Percentiles rank a stretch among this genome's conserved stretches.
Evolutionary conservation across 2,797 vertebrate species (phyloP).

Genomic region (Sebastes oblongus): DNA sequence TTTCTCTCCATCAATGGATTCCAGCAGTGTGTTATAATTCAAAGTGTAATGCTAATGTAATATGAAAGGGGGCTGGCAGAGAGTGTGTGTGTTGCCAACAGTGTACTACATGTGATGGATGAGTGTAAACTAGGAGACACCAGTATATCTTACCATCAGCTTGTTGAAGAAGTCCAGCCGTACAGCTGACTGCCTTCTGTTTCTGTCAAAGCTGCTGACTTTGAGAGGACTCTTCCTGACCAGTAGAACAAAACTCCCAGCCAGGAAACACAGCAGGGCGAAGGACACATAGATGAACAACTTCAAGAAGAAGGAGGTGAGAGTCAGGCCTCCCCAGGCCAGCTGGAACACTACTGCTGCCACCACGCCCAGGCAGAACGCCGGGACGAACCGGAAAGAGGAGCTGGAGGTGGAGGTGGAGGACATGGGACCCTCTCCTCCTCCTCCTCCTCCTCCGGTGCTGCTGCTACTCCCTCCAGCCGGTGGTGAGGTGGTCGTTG

Average conservation of each 20-base stretch:
- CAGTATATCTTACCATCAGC: constrained; percentile 76
- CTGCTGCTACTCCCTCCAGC: constrained; percentile 54
- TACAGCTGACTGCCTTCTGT: constrained; percentile 59
- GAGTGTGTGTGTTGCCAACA: not conserved
- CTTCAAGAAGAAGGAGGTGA: constrained; percentile 84
- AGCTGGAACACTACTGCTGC: constrained; percentile 80
- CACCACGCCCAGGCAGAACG: constrained; percentile 77
- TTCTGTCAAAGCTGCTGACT: constrained; percentile 75
- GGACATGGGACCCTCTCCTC: constrained; percentile 68
- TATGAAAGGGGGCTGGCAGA: not conserved
- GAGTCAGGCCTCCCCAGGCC: constrained; percentile 78
- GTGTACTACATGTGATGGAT: not conserved
- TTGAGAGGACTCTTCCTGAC: constrained; percentile 80
- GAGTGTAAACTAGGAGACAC: not conserved
- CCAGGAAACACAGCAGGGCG: constrained; percentile 81
- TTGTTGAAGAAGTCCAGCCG: constrained; percentile 76
- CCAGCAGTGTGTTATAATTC: not conserved
- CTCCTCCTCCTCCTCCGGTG: constrained; percentile 42
- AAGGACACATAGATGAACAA: constrained; percentile 84
- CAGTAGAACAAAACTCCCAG: constrained; percentile 80
- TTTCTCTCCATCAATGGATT: not conserved
- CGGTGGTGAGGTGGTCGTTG: constrained; percentile 57
- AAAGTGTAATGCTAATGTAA: not conserved
- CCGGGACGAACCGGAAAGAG: constrained; percentile 75
- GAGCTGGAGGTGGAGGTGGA: constrained; percentile 55